phyloP scores from a whole-genome alignment of 1,140 invertebrate genomes.

The Coboldia fuscipes region DNA sequence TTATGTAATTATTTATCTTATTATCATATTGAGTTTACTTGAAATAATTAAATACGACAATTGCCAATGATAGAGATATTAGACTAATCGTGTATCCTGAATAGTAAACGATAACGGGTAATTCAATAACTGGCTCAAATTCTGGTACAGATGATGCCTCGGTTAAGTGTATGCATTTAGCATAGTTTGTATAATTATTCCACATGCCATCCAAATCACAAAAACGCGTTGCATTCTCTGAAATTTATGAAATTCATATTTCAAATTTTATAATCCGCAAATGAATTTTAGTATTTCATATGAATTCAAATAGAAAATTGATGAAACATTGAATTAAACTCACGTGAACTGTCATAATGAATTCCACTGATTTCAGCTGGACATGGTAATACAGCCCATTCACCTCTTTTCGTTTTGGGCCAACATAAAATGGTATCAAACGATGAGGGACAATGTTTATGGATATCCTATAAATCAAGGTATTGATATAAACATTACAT shows the following conservation, averaged over 20 bases:
- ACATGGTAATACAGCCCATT: slow-evolving; percentile 41
- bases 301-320: slow-evolving; percentile 5
- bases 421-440: slow-evolving; percentile 62
- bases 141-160: slow-evolving; percentile 14
- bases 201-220: slow-evolving; percentile 20
- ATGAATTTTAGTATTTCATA: slow-evolving; percentile 1
- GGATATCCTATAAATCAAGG: slow-evolving; percentile 12
- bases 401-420: slow-evolving; percentile 43
- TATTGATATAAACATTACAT: no score
- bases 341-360: slow-evolving; percentile 46
- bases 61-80: slow-evolving; percentile 20
- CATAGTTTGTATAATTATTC: slow-evolving; percentile 23
- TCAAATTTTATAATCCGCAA: not conserved
- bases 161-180: slow-evolving; percentile 18
- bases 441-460: slow-evolving; percentile 29
- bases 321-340: no score
- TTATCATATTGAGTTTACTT: slow-evolving; percentile 17
- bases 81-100: slow-evolving; percentile 22
- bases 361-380: slow-evolving; percentile 54
- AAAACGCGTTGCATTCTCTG: slow-evolving; percentile 23
- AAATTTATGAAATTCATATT: not conserved
- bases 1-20: not conserved
- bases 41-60: slow-evolving; percentile 24
- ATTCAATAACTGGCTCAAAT: slow-evolving; percentile 20
- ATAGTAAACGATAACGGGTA: slow-evolving; percentile 24